Evolutionary conservation across 2,888 invertebrate species (phyloP).

Genomic region (Imbricaverruca yamaguchii): DNA sequence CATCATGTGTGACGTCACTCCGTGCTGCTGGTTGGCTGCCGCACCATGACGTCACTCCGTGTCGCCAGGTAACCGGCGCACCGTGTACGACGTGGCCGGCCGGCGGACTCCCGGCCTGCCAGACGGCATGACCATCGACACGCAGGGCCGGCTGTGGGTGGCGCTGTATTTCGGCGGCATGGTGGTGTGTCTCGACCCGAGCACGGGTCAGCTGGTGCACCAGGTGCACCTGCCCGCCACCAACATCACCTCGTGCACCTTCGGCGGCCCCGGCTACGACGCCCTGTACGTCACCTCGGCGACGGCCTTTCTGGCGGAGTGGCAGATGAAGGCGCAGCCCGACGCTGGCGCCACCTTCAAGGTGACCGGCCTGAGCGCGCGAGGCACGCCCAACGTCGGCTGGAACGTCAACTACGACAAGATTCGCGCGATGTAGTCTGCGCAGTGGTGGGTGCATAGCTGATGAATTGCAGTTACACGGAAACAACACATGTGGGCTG

Average conservation of each 20-base stretch:
- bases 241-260: conserved; percentile 42
- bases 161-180: conserved; percentile 51
- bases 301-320: conserved; percentile 33
- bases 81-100: conserved; percentile 36
- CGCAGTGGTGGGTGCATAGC: too few relatives aligned
- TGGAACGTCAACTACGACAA: conserved; percentile 22
- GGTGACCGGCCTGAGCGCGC: conserved; percentile 27
- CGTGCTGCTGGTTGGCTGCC: too few relatives aligned
- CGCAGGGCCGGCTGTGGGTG: conserved; percentile 49
- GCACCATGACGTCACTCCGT: too few relatives aligned
- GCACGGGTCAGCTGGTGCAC: conserved; percentile 34
- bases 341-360: conserved; percentile 28
- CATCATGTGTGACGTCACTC: too few relatives aligned
- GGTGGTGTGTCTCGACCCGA: conserved; percentile 34
- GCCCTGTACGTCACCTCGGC: conserved; percentile 43
- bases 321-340: conserved; percentile 29
- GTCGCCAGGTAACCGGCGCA: conserved; percentile 35
- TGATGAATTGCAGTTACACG: too few relatives aligned
- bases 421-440: neutral
- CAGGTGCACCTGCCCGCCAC: conserved; percentile 38
- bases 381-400: conserved; percentile 23
- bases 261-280: conserved; percentile 41
- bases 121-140: conserved; percentile 63
- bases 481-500: too few relatives aligned
- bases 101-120: conserved; percentile 38